Evolutionary conservation across 92 coral and sea anemone species (phyloP).

Genomic region (Palythoa grandiflora): DNA sequence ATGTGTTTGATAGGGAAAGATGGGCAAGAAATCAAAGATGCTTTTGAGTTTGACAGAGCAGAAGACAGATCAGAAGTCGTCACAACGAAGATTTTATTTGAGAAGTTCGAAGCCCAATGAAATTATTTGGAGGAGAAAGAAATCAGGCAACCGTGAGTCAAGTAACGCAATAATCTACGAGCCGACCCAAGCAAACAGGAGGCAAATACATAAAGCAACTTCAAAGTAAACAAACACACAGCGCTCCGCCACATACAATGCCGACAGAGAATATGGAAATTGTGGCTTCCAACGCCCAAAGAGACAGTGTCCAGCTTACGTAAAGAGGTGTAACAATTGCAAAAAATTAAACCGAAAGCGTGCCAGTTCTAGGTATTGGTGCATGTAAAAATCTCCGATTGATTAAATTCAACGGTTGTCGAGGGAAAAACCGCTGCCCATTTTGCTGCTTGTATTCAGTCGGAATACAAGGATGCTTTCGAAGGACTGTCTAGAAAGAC

Average conservation of each 20-base stretch:
- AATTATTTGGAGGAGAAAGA: background rate
- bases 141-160: background rate
- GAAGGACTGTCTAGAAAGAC: background rate
- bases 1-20: too few relatives aligned
- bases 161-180: background rate
- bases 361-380: slow-evolving; percentile 1
- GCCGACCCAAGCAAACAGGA: background rate
- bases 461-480: slow-evolving; percentile 3
- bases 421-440: background rate
- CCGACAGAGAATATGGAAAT: slow-evolving; percentile 27
- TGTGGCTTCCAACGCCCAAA: slow-evolving; percentile 30
- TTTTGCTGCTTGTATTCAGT: background rate
- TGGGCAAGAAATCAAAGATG: too few relatives aligned
- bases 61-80: too few relatives aligned
- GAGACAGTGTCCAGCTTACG: slow-evolving; percentile 46
- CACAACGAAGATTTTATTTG: too few relatives aligned
- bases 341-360: background rate
- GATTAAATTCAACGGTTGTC: background rate
- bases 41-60: too few relatives aligned
- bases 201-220: background rate
- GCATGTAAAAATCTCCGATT: background rate
- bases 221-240: background rate
- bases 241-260: background rate
- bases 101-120: too few relatives aligned
- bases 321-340: slow-evolving; percentile 26